Evolutionary conservation across 2,797 vertebrate genomes (phyloP).

Genomic region (Parotocinclus haroldoi): DNA sequence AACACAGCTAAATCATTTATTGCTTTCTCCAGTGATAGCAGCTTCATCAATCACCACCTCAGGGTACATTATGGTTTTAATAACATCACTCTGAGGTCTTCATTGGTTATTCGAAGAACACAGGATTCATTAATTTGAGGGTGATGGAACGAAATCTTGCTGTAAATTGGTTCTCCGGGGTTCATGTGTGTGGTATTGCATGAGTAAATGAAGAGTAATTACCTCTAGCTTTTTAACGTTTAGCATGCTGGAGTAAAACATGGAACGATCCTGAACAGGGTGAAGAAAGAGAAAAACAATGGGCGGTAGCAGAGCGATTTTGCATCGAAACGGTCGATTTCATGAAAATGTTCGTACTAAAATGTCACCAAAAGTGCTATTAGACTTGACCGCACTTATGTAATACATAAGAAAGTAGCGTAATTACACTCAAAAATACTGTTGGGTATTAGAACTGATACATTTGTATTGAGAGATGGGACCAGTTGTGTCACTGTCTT

Average conservation of each 20-base stretch:
- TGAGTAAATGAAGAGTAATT: constrained; percentile 1
- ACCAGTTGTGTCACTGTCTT: too few relatives aligned
- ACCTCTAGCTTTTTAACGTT: not conserved
- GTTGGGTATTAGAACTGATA: too few relatives aligned
- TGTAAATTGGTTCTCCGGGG: not conserved
- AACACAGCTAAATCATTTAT: not conserved
- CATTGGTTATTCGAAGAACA: not conserved
- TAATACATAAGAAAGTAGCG: too few relatives aligned
- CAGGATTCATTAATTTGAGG: not conserved
- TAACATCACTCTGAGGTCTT: constrained; percentile 1
- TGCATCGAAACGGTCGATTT: too few relatives aligned
- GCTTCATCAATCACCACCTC: constrained; percentile 12
- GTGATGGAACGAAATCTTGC: not conserved
- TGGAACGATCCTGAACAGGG: not conserved
- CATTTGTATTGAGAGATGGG: too few relatives aligned
- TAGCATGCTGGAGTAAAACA: not conserved
- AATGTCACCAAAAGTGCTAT: too few relatives aligned
- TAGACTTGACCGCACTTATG: too few relatives aligned
- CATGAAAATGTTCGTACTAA: too few relatives aligned
- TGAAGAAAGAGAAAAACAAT: not conserved
- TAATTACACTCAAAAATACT: too few relatives aligned
- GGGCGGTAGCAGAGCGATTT: too few relatives aligned
- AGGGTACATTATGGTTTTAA: constrained; percentile 3
- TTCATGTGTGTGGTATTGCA: not conserved
- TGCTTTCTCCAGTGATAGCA: not conserved